Conservation (phyloP, 2,797 vertebrate genomes). For the Pseudochirops corinnae region DNA sequence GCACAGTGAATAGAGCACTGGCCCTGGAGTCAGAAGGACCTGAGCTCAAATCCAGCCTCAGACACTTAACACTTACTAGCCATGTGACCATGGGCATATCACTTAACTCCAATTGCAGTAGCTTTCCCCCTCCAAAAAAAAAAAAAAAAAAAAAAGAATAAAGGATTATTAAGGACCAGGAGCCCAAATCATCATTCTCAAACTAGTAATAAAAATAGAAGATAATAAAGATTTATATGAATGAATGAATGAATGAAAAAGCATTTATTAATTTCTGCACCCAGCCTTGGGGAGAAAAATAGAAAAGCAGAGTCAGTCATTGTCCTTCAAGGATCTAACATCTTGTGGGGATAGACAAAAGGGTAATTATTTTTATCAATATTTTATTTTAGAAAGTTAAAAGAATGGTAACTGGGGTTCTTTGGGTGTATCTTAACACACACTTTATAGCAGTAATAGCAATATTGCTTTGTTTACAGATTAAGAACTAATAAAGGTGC, state of each 20-base stretch:
- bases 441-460: neutral
- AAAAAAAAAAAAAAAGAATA: no score
- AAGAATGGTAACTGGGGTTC: neutral
- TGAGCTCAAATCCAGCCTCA: no score
- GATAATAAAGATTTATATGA: neutral
- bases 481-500: neutral
- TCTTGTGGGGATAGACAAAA: neutral
- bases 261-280: no score
- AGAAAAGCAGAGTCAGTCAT: neutral
- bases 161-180: no score
- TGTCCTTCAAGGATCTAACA: neutral
- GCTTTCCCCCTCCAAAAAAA: no score
- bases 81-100: no score
- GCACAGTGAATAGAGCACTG: no score
- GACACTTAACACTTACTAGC: no score
- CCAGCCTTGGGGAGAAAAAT: neutral
- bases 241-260: neutral
- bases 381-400: neutral
- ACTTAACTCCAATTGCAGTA: no score
- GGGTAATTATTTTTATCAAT: neutral
- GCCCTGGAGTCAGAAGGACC: no score
- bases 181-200: neutral
- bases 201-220: neutral
- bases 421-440: neutral
- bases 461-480: neutral